Conservation (phyloP, 2,888 invertebrate genomes). For the Melanostoma mellinum region DNA sequence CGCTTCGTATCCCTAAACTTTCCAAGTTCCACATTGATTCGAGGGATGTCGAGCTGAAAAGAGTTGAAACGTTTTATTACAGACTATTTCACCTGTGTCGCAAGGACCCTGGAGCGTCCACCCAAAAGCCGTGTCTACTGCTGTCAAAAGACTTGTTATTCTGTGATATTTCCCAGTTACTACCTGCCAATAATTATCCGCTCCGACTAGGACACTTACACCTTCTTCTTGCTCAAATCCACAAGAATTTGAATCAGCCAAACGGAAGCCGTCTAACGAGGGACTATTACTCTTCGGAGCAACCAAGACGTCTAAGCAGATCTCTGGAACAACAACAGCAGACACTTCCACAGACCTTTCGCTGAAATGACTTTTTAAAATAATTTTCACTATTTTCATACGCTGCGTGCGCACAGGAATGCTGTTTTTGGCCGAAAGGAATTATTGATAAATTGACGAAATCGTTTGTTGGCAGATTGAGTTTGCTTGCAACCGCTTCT, state of each 20-base stretch:
- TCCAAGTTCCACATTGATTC: slow-evolving; percentile 17
- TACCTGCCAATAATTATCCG: slow-evolving; percentile 2
- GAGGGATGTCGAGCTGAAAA: background rate
- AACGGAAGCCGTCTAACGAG: background rate
- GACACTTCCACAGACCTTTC: too few species aligned
- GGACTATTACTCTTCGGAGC: background rate
- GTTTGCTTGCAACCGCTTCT: too few species aligned
- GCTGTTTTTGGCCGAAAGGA: too few species aligned
- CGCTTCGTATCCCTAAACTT: slow-evolving; percentile 10
- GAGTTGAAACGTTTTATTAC: slow-evolving; percentile 6
- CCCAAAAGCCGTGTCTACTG: background rate
- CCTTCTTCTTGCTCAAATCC: background rate
- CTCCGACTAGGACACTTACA: background rate
- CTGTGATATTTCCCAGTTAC: background rate
- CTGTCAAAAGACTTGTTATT: background rate
- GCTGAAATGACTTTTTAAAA: too few species aligned
- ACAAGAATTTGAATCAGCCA: background rate
- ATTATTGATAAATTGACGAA: too few species aligned
- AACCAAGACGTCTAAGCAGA: background rate
- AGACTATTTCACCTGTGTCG: too few species aligned
- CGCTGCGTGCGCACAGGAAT: too few species aligned
- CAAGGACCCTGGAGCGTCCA: too few species aligned
- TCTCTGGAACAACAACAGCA: too few species aligned
- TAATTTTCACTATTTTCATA: too few species aligned
- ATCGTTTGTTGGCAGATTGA: too few species aligned